Evolutionary conservation across 2,113 vertebrate genomes (phyloP), one percentile per base, ranked within the genome.

Genomic region (Smithornis capensis): DNA sequence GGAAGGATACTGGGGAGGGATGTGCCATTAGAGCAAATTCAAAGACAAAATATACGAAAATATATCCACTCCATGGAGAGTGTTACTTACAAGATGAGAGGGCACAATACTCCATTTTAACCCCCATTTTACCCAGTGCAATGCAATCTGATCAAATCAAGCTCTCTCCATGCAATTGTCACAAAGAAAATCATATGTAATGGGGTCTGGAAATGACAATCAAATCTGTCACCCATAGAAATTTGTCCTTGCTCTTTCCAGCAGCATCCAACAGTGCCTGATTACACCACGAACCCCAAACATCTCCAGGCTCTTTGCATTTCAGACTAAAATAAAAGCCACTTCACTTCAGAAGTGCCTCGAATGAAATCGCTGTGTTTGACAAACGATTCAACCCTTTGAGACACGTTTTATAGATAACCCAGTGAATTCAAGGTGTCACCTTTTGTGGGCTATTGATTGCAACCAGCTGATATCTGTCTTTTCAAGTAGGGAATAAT

Each of bases 401-500:
- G 83, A 97, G 97, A 97, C 97, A 96, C 92, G 83, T 95, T 80
- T 92, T 93, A 95, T 57, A 97, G 97, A 97, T 96, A 95, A 97
- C 88, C 83, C 63, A 89, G 96, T 71, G 96, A 96, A 97, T 98
- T 96, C 97, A 90, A 82, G 97, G 96, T 95, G 97, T 95, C 93
- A 95, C 97, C 94, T 97, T 98, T 91, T 92, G 96, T 92, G 94
- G 91, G 94, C 95, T 98, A 95, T 97, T 93, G 96, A 98, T 97
- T 94, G 96, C 96, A 96, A 96, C 79, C 94, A 97, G 98, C 97
- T 96, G 97, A 97, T 98, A 97, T 96, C 96, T 17, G 78, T 98
- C 98, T 97, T 92, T 94, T 97, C 95, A 85, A 96, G 98, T 90
- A 91, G 78, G 81, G 96, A 96, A 93, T 90, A 97, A 98, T 97